phyloP scores from a whole-genome alignment of 2,113 vertebrate species.

The Oryzias javanicus region DNA sequence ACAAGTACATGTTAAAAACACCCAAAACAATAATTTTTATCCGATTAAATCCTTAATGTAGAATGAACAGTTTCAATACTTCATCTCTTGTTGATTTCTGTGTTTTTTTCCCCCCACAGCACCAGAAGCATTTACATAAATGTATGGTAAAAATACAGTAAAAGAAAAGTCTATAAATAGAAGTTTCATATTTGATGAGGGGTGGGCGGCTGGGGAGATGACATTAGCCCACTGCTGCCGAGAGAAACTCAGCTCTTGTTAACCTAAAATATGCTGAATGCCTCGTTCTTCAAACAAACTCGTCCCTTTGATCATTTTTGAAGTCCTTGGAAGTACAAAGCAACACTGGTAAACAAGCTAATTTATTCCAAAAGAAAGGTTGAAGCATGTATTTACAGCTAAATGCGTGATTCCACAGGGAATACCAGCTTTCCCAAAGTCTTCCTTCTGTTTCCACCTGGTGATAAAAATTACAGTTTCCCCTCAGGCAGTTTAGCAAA shows the following conservation, averaged over 20 bases:
- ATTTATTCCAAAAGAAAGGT: conserved; percentile 74
- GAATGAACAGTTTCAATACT: too few species aligned
- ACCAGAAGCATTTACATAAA: conserved; percentile 21
- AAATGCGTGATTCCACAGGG: conserved; percentile 63
- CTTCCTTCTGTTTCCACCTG: conserved; percentile 23
- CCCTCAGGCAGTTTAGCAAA: conserved; percentile 41
- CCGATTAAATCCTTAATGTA: too few species aligned
- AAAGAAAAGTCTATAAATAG: conserved; percentile 55
- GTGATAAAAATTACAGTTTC: conserved; percentile 45
- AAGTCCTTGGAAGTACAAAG: conserved; percentile 63
- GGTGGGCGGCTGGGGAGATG: conserved; percentile 26
- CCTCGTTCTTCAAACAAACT: conserved; percentile 71
- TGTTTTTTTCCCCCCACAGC: too few species aligned
- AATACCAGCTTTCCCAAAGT: conserved; percentile 26
- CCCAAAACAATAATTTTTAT: too few species aligned
- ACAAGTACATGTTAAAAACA: too few species aligned
- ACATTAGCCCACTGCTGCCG: conserved; percentile 47
- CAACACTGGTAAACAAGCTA: conserved; percentile 69
- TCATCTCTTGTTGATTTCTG: too few species aligned
- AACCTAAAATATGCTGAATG: conserved; percentile 73
- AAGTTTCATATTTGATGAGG: conserved; percentile 43
- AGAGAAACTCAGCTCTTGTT: conserved; percentile 62
- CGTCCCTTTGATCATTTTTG: conserved; percentile 67
- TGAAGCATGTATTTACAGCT: conserved; percentile 73
- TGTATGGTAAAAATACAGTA: conserved; percentile 39